Conservation (phyloP, 2,888 invertebrate genomes). For the Griposia aprilina region DNA sequence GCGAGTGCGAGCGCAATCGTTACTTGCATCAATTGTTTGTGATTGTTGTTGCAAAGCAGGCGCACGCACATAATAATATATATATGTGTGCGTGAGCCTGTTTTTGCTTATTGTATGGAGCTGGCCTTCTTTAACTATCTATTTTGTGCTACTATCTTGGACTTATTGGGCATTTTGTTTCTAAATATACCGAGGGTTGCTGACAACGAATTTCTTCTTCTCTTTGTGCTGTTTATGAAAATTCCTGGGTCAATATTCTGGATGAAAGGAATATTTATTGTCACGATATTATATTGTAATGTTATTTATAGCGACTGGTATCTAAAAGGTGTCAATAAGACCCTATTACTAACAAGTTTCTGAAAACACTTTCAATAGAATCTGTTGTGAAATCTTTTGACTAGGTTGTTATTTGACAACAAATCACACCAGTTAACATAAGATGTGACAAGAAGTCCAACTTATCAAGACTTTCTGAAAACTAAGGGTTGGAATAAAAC, state of each 20-base stretch:
- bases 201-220: conserved; percentile 12
- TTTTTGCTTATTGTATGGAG: neutral
- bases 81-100: neutral
- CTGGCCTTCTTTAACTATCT: neutral
- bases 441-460: neutral
- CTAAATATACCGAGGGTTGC: conserved; percentile 39
- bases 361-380: neutral
- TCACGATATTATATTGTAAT: conserved; percentile 20
- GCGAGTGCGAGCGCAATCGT: neutral
- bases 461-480: no score
- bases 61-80: no score
- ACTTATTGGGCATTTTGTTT: conserved; percentile 47
- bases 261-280: conserved; percentile 20
- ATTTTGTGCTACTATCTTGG: neutral
- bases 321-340: neutral
- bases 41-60: no score
- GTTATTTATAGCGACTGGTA: conserved; percentile 2
- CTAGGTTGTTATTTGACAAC: neutral
- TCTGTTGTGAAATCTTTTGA: neutral
- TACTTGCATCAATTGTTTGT: neutral
- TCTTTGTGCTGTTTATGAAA: conserved; percentile 43
- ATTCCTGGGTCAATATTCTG: conserved; percentile 29
- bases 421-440: neutral
- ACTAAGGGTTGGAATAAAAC: neutral
- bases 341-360: neutral